phyloP scores from a whole-genome alignment of 2,888 invertebrate genomes.

The Apoderus coryli region DNA sequence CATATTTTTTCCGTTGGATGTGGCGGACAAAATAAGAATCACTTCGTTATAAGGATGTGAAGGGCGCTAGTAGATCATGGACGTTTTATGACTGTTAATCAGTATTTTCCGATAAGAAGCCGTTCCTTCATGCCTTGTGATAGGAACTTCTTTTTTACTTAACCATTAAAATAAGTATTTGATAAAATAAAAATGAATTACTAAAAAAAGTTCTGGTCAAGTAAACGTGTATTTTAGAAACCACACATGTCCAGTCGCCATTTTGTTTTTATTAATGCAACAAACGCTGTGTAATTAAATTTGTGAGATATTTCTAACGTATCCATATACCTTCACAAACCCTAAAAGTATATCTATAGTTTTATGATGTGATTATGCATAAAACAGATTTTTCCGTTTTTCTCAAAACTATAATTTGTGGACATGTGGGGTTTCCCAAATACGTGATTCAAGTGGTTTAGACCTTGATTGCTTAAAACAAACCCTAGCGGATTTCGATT shows the following conservation, averaged over 20 bases:
- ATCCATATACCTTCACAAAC: slow-evolving; percentile 1
- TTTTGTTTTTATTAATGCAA: slow-evolving; percentile 4
- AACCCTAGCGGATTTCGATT: no score
- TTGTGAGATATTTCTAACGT: slow-evolving; percentile 1
- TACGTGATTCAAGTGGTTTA: no score
- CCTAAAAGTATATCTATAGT: slow-evolving; percentile 6
- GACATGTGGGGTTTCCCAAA: no score
- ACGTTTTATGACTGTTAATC: slow-evolving; percentile 11
- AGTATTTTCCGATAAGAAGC: slow-evolving; percentile 16
- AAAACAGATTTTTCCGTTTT: slow-evolving; percentile 7
- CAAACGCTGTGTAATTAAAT: slow-evolving; percentile 1
- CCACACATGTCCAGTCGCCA: slow-evolving; percentile 4
- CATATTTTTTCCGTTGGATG: slow-evolving; percentile 15
- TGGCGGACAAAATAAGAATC: slow-evolving; percentile 15
- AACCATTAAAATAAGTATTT: slow-evolving; percentile 1
- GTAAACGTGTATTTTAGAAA: slow-evolving; percentile 6
- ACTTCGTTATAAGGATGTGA: slow-evolving; percentile 12
- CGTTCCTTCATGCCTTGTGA: slow-evolving; percentile 11
- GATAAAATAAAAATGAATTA: slow-evolving; percentile 4
- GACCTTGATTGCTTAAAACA: no score
- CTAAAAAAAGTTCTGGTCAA: slow-evolving; percentile 2
- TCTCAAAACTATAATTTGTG: slow-evolving; percentile 6
- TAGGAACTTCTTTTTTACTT: slow-evolving; percentile 6
- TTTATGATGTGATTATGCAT: slow-evolving; percentile 4
- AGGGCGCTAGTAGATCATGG: slow-evolving; percentile 10